These are phyloP conservation scores for Myocastor coypus DNA, from an alignment of 2,113 vertebrate genomes.

Conservation along the genomic window DNA sequence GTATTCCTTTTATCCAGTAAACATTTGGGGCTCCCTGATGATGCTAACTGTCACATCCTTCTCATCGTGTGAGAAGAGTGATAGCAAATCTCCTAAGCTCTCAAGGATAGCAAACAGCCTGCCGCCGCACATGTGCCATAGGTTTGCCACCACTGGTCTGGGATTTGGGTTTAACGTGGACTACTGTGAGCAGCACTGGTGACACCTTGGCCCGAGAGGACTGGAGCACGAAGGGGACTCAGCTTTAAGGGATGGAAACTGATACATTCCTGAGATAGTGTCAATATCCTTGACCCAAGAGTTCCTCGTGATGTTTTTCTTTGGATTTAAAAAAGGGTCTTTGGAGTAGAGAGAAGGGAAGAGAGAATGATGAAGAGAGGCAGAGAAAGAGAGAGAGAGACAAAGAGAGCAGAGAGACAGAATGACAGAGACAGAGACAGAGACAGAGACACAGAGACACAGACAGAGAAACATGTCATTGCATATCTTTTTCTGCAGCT, in stretches of 20 bases:
- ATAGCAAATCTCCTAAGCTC: background rate
- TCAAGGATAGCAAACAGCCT: too few species aligned
- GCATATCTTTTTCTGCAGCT: background rate
- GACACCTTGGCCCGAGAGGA: background rate
- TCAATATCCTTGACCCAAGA: background rate
- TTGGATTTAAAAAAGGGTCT: conserved; percentile 1
- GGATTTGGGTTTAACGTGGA: background rate
- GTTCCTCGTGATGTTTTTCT: conserved; percentile 1
- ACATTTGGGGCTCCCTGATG: background rate
- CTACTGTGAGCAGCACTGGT: background rate
- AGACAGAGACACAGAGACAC: background rate
- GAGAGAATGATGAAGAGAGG: too few species aligned
- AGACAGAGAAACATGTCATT: background rate
- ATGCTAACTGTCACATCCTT: background rate
- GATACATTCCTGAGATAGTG: background rate
- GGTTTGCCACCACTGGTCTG: background rate
- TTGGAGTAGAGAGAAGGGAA: background rate
- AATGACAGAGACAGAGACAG: background rate
- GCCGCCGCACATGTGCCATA: background rate
- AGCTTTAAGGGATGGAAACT: background rate
- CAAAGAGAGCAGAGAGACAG: too few species aligned
- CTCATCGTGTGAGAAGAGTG: background rate
- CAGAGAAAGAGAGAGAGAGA: background rate
- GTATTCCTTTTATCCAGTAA: background rate
- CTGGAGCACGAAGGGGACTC: background rate